Evolutionary conservation across 2,888 invertebrate genomes (phyloP), one percentile per base, ranked within the genome.

Genomic region (Drosophila demipolita): DNA sequence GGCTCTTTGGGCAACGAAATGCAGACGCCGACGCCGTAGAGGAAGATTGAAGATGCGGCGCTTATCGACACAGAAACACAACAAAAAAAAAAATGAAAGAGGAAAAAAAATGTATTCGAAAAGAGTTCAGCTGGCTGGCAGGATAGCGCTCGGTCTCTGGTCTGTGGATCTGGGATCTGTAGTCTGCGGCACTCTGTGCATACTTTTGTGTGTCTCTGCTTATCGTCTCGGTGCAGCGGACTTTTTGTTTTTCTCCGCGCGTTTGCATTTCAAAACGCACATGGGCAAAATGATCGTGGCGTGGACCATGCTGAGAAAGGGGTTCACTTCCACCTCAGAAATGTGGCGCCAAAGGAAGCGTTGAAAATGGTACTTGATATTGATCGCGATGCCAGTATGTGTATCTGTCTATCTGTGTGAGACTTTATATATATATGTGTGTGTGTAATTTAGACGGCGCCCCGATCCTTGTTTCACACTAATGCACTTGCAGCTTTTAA

Each of bases 371-470:
- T 82, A 89, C 88, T 80, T 82, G 87, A 80, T 88, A 78, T 80
- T 80, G 81, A 87, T 83, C 75, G 68, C 67, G 89, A 82, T 83
- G 80, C 23, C 50, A 67, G 52, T 60, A 57, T 45, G 35, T 57
- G 36, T 61, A 48, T 64, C 32, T 15, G 32, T 15, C 17, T 53
- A 60, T 61, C 57, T 53, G 15, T 58, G 38, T 17, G 53, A 29
- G 60, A 36, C 53, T 23, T 20, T 15, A 26, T 26, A 48, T 63
- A n/a, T 55, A 48, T 63, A 55, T 58, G 52, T 45, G 72, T 70
- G 66, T 79, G 26, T 72, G 90, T 90, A 91, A 90, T 91, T 92
- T 90, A 92, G 91, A 91, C 91, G 92, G 92, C 92, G 92, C 92
- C 92, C 91, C 82, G 74, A 84, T 80, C 84, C 90, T 81, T 92